phyloP scores from a whole-genome alignment of 2,113 vertebrate species.

The Carassius gibelio region DNA sequence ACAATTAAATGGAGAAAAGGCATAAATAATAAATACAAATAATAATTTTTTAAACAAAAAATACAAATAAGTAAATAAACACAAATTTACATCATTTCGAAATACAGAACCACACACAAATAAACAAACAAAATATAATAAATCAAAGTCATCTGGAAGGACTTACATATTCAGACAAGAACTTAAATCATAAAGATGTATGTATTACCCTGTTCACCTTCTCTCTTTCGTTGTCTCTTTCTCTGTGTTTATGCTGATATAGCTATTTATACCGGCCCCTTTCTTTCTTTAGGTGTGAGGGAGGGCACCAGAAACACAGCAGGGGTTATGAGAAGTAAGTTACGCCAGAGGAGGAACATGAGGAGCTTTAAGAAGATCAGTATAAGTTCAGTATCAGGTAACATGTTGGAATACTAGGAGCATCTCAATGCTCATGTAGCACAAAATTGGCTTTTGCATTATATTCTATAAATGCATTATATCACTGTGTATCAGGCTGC shows the following conservation, averaged over 20 bases:
- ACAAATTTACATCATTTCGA: not conserved
- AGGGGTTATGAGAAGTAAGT: slow-evolving; percentile 49
- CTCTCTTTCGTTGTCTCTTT: slow-evolving; percentile 38
- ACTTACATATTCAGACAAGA: not conserved
- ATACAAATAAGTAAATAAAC: too few species aligned
- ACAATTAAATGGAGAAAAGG: not conserved
- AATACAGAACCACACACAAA: not conserved
- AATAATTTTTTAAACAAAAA: too few species aligned
- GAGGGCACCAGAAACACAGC: slow-evolving; percentile 50
- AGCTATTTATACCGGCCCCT: slow-evolving; percentile 69
- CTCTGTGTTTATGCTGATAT: slow-evolving; percentile 25
- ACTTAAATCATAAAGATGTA: not conserved
- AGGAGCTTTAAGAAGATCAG: slow-evolving; percentile 32
- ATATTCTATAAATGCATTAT: not conserved
- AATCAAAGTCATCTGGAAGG: not conserved
- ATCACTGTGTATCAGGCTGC: not conserved
- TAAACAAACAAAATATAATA: not conserved
- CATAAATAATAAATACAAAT: not conserved
- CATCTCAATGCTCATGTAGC: not conserved
- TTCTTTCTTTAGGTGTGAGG: slow-evolving; percentile 58
- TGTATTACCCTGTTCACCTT: slow-evolving; percentile 54
- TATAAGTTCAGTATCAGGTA: slow-evolving; percentile 51
- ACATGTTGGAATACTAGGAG: slow-evolving; percentile 53
- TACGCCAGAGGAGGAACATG: slow-evolving; percentile 47
- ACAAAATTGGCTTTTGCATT: not conserved